Conservation (phyloP, 2,113 vertebrate species). For the Brachyistius frenatus region DNA sequence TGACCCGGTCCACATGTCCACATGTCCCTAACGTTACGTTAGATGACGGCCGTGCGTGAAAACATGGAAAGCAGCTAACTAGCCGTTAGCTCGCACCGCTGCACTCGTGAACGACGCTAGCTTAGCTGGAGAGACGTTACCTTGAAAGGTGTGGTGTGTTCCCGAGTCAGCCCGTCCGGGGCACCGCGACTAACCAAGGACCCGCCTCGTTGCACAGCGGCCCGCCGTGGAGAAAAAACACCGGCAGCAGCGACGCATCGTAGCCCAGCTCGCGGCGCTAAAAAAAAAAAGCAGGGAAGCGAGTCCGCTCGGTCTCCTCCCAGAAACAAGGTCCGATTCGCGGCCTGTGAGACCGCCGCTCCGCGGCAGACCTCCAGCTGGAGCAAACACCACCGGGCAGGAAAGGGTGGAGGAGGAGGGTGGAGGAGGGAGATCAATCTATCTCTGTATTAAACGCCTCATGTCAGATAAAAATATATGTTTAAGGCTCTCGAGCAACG, state of each 20-base stretch:
- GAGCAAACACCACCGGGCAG: conserved; percentile 1
- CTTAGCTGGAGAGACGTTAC: conserved; percentile 66
- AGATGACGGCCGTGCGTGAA: conserved; percentile 3
- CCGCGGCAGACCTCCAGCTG: conserved; percentile 47
- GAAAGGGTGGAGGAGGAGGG: not conserved
- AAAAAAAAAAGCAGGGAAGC: conserved; percentile 38
- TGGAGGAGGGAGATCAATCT: conserved; percentile 13
- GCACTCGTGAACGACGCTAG: conserved; percentile 60
- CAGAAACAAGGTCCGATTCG: conserved; percentile 74
- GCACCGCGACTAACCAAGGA: conserved; percentile 55
- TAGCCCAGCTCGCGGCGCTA: conserved; percentile 74
- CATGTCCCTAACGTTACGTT: not conserved
- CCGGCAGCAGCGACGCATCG: conserved; percentile 71
- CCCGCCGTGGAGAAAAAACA: conserved; percentile 54
- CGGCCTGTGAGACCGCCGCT: conserved; percentile 74
- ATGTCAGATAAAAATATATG: conserved; percentile 29
- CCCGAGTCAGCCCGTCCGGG: conserved; percentile 60
- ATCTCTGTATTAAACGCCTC: conserved; percentile 26
- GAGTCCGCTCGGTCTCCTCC: conserved; percentile 76
- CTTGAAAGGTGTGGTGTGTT: conserved; percentile 72
- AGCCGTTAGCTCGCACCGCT: conserved; percentile 60
- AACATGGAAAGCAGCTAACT: conserved; percentile 33
- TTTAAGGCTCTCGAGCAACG: not conserved
- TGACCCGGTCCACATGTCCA: not conserved
- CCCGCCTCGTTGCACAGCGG: conserved; percentile 38